A percentile compares a stretch with the other conserved stretches of the same genome.
phyloP scores from a whole-genome alignment of 2,113 vertebrate genomes.

The Petrocephalus microphthalmus region DNA sequence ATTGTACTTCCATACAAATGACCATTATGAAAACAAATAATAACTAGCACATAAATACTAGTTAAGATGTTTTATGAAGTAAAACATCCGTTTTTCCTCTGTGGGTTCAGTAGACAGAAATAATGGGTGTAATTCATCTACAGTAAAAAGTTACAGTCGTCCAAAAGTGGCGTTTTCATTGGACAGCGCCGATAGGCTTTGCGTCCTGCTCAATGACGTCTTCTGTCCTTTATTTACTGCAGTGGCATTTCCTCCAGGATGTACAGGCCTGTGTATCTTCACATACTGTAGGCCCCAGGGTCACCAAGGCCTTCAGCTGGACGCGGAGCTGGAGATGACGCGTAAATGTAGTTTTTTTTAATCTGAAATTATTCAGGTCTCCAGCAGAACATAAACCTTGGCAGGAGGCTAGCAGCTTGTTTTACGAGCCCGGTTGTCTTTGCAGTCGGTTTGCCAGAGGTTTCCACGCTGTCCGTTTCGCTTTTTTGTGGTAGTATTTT shows the following conservation, averaged over 20 bases:
- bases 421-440: neutral
- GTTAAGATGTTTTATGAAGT: neutral
- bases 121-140: neutral
- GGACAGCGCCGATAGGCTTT: neutral
- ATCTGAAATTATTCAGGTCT: neutral
- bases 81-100: no score
- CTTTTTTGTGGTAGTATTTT: neutral
- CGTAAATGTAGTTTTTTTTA: neutral
- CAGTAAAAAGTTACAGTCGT: neutral
- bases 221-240: neutral
- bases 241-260: neutral
- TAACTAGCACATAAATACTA: neutral
- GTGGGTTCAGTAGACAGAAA: neutral
- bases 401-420: neutral
- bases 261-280: neutral
- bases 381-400: neutral
- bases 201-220: neutral
- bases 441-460: neutral
- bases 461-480: neutral
- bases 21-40: neutral
- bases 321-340: neutral
- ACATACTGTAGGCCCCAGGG: neutral
- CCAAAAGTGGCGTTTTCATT: neutral
- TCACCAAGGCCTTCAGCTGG: neutral
- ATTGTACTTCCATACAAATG: neutral